Conservation (phyloP, 2,797 vertebrate species). For the Anguilla megastoma region DNA sequence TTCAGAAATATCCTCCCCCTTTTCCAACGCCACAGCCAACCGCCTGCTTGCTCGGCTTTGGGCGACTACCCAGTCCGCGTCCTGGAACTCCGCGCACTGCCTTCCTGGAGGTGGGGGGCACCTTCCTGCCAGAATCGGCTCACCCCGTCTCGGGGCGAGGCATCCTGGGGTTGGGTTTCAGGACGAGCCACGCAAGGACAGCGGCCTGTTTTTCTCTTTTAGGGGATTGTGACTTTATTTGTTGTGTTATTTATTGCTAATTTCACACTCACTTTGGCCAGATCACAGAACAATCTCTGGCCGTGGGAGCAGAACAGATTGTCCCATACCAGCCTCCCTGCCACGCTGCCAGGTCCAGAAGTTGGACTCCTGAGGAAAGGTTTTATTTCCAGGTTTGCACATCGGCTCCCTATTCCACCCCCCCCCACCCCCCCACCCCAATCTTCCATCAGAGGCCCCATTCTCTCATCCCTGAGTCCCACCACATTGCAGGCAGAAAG, state of each 20-base stretch:
- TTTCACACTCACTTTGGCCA: background rate
- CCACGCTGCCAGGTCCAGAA: background rate
- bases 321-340: background rate
- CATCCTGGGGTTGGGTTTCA: conserved; percentile 24
- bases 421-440: background rate
- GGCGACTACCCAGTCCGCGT: conserved; percentile 17
- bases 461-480: background rate
- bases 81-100: conserved; percentile 17
- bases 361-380: too few species aligned
- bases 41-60: background rate
- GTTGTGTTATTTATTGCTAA: conserved; percentile 22
- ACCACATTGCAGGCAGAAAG: background rate
- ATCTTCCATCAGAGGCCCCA: background rate
- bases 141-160: background rate
- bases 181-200: conserved; percentile 15
- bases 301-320: background rate
- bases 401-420: background rate
- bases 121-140: background rate
- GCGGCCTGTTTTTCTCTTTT: conserved; percentile 4
- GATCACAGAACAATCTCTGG: background rate
- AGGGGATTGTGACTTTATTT: conserved; percentile 13
- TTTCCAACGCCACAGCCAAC: background rate
- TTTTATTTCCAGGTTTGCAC: background rate
- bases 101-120: conserved; percentile 7
- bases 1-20: background rate